These are phyloP conservation scores for Streblospio benedicti DNA, from an alignment of 1,140 invertebrate genomes.

Conservation along the genomic window DNA sequence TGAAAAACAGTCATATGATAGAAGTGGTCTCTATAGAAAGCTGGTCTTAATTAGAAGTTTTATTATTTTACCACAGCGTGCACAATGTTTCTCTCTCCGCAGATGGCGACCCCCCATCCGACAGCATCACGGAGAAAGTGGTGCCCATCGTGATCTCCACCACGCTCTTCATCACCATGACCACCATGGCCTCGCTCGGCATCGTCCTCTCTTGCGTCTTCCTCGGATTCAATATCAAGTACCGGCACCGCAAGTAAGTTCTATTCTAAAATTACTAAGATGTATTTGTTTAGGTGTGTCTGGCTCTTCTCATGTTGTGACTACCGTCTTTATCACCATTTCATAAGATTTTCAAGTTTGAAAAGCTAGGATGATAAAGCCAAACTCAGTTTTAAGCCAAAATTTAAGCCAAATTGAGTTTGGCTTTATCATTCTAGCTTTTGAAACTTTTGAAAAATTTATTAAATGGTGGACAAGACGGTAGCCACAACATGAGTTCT, in stretches of 20 bases:
- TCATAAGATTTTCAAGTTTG: too few relatives aligned
- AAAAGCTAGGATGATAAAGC: too few relatives aligned
- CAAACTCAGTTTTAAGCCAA: too few relatives aligned
- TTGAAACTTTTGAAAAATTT: too few relatives aligned
- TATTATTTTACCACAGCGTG: too few relatives aligned
- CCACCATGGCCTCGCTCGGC: constrained; percentile 11
- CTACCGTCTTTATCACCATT: too few relatives aligned
- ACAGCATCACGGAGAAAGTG: constrained; percentile 14
- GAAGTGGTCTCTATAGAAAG: not conserved
- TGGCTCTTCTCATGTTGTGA: too few relatives aligned
- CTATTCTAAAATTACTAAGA: not conserved
- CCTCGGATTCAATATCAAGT: constrained; percentile 16
- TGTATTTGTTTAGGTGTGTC: too few relatives aligned
- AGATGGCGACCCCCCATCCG: constrained; percentile 9
- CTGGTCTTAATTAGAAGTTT: not conserved
- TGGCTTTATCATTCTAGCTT: too few relatives aligned
- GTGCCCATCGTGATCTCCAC: constrained; percentile 6
- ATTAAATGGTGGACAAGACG: too few relatives aligned
- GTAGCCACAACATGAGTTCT: too few relatives aligned
- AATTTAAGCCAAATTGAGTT: too few relatives aligned
- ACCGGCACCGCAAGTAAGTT: constrained; percentile 12
- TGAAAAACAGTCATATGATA: not conserved
- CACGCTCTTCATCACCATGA: constrained; percentile 9
- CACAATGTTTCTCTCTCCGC: not conserved
- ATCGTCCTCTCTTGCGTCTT: constrained; percentile 12